These are phyloP conservation scores for Sebastes nivosus DNA, from an alignment of 2,797 vertebrate genomes.

Conservation along the genomic window DNA sequence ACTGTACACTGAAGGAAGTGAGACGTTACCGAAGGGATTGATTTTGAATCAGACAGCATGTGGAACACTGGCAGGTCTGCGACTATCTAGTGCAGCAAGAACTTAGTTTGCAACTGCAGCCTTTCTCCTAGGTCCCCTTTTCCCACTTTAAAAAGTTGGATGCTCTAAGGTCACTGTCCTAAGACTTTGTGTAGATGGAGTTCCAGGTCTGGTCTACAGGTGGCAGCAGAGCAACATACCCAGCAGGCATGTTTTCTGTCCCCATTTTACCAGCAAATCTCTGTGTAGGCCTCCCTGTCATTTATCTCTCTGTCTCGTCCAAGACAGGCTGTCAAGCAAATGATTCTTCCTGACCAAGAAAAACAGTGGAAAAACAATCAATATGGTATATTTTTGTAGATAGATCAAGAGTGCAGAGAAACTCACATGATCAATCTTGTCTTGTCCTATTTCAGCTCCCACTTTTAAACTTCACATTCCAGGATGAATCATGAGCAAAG, in stretches of 20 bases:
- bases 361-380: conserved; percentile 8
- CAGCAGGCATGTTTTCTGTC: conserved; percentile 44
- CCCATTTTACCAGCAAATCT: conserved; percentile 39
- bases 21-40: conserved; percentile 29
- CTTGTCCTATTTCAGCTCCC: conserved; percentile 66
- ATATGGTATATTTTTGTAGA: conserved; percentile 7
- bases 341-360: conserved; percentile 26
- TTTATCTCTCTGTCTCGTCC: conserved; percentile 37
- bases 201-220: conserved; percentile 62
- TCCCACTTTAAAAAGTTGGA: neutral
- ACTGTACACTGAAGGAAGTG: conserved; percentile 26
- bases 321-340: conserved; percentile 50
- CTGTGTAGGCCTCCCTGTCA: neutral
- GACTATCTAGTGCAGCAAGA: neutral
- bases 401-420: conserved; percentile 22
- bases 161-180: conserved; percentile 38
- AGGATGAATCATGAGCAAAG: conserved; percentile 76
- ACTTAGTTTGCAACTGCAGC: neutral
- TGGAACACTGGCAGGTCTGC: conserved; percentile 15
- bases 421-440: conserved; percentile 30
- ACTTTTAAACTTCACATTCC: conserved; percentile 52
- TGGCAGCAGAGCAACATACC: conserved; percentile 73
- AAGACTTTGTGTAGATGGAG: conserved; percentile 4
- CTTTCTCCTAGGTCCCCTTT: neutral
- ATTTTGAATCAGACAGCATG: conserved; percentile 35